Evolutionary conservation across 2,888 invertebrate species (phyloP), one percentile per base, ranked within the genome.

Genomic region (Embidobia sp.): DNA sequence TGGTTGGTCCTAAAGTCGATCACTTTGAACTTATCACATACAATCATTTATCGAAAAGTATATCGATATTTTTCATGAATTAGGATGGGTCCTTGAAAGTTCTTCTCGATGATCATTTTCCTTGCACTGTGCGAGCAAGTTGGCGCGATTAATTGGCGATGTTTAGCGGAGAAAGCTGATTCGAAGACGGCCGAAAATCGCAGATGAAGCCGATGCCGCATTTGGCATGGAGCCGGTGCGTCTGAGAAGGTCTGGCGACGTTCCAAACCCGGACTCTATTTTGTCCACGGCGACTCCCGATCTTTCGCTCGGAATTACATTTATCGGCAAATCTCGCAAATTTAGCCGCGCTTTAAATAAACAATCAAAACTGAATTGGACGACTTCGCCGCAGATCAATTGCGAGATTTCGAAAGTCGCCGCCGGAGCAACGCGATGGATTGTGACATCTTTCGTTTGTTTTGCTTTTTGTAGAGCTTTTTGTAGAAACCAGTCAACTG

Each of bases 191-290:
- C 33, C 26, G 63, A 72, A 49, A 46, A 70, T 61, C 61, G 19
- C 29, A 53, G 46, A 66, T 55, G 46, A 53, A 64, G 53, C 59
- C 53, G 42, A 42, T 53, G 27, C 53, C 59, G 64, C 77, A 37
- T 81, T 85, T 84, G 82, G 85, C 81, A 83, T 77, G 78, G 78
- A 80, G 81, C 81, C 83, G 79, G 57, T 18, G 72, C 78, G 82
- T 82, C 79, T 83, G 72, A 73, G 79, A 79, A 81, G 70, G 70
- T 76, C 77, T 83, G 83, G 83, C 82, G 16, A 33, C n/a, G 13
- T 51, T 81, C 84, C 85, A 85, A 78, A n/a, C 22, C 53, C 46
- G 37, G 70, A 73, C 78, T 67, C 59, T 75, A 67, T 77, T 66
- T 63, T 46, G 67, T 73, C 70, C 76, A 22, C 73, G 35, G 63